These are phyloP conservation scores for Rhamphomyia laevipes DNA, from an alignment of 2,888 invertebrate genomes.

Conservation along the genomic window DNA sequence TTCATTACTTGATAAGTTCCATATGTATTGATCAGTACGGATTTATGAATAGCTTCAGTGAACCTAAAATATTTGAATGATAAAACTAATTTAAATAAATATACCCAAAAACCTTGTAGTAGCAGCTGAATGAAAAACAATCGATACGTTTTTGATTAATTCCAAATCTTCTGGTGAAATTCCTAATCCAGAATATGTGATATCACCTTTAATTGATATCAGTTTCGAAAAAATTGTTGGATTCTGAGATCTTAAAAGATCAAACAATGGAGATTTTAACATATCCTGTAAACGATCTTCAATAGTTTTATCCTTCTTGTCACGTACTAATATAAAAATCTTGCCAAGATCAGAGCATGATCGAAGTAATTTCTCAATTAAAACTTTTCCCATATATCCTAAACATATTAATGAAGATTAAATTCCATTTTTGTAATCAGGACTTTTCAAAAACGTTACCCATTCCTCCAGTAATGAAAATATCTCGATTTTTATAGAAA, in stretches of 20 bases:
- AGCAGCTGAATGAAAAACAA: conserved; percentile 70
- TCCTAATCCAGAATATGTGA: conserved; percentile 45
- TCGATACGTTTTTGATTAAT: conserved; percentile 46
- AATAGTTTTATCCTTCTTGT: conserved; percentile 53
- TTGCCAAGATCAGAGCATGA: conserved; percentile 62
- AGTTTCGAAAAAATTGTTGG: conserved; percentile 50
- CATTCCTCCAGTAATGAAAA: too few relatives aligned
- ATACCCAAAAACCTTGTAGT: conserved; percentile 47
- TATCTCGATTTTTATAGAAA: too few relatives aligned
- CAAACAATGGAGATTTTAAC: conserved; percentile 40
- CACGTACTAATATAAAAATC: conserved; percentile 66
- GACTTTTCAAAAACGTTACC: too few relatives aligned
- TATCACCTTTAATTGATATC: conserved; percentile 52
- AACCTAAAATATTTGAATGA: conserved; percentile 44
- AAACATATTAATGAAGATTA: too few relatives aligned
- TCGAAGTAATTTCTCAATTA: conserved; percentile 77
- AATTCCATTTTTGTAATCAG: too few relatives aligned
- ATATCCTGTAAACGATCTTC: conserved; percentile 52
- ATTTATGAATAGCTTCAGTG: conserved; percentile 59
- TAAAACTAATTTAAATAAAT: background rate
- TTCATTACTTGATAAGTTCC: conserved; percentile 53
- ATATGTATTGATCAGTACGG: conserved; percentile 50
- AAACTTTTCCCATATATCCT: conserved; percentile 82
- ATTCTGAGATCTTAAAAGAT: conserved; percentile 37
- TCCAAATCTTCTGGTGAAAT: conserved; percentile 40